phyloP scores from a whole-genome alignment of 2,888 invertebrate species.

The Selenia dentaria region DNA sequence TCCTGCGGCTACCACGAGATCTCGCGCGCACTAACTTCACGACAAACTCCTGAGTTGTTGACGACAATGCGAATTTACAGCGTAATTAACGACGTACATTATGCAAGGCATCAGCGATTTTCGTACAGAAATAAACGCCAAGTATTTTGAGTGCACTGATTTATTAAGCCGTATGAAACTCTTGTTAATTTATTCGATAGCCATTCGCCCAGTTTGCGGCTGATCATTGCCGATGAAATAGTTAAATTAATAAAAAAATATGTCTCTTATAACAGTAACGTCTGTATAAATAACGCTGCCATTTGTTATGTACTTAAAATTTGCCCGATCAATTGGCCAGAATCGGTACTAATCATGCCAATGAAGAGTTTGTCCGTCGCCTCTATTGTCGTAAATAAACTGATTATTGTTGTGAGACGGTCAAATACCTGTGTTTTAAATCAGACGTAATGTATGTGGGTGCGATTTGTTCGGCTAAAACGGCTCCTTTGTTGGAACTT shows the following conservation, averaged over 20 bases:
- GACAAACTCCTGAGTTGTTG: constrained; percentile 53
- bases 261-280: constrained; percentile 43
- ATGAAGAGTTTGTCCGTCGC: constrained; percentile 50
- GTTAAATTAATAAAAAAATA: constrained; percentile 57
- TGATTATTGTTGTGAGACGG: constrained; percentile 65
- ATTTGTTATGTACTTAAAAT: constrained; percentile 57
- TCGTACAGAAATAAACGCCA: constrained; percentile 49
- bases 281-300: constrained; percentile 51
- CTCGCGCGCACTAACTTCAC: constrained; percentile 43
- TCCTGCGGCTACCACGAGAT: constrained; percentile 49
- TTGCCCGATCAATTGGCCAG: constrained; percentile 54
- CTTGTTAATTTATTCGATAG: constrained; percentile 54
- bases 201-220: constrained; percentile 46
- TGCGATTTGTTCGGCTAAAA: constrained; percentile 63
- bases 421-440: constrained; percentile 77
- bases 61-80: constrained; percentile 53
- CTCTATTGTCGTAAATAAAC: constrained; percentile 61
- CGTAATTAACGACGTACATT: constrained; percentile 60
- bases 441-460: constrained; percentile 61
- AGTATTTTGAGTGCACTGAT: constrained; percentile 58
- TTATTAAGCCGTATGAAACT: constrained; percentile 48
- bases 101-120: constrained; percentile 57
- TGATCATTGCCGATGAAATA: constrained; percentile 40
- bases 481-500: constrained; percentile 61
- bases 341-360: constrained; percentile 59